Percentiles rank a stretch among this genome's conserved stretches.
Evolutionary conservation across 2,113 vertebrate genomes (phyloP).

Genomic region (Dolichallabes microphthalmus): DNA sequence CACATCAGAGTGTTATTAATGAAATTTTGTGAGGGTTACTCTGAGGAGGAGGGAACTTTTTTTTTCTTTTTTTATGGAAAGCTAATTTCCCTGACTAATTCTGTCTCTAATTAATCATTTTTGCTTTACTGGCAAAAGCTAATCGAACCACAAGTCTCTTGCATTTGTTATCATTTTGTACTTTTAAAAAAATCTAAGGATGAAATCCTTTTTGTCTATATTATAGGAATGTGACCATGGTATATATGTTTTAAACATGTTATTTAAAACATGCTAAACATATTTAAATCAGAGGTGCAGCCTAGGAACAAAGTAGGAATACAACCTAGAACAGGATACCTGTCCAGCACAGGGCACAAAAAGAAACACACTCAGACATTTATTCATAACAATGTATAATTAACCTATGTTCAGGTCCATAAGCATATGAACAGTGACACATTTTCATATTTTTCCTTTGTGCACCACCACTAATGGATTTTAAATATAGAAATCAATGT

Average conservation of each 20-base stretch:
- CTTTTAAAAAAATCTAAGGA: background rate
- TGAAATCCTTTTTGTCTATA: background rate
- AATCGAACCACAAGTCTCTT: background rate
- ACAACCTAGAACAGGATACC: background rate
- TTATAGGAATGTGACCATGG: background rate
- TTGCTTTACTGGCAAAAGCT: background rate
- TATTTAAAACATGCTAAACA: too few relatives aligned
- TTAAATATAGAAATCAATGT: too few relatives aligned
- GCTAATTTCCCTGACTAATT: conserved; percentile 15
- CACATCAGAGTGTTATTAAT: conserved; percentile 60
- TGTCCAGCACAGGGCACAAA: background rate
- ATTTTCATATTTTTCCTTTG: too few relatives aligned
- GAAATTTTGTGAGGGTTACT: conserved; percentile 51
- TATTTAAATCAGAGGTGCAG: background rate
- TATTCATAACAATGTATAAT: background rate
- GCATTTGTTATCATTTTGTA: background rate
- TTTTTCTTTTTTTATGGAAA: conserved; percentile 45
- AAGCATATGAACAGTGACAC: too few relatives aligned
- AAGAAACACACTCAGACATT: background rate
- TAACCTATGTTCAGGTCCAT: background rate
- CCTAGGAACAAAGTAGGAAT: background rate
- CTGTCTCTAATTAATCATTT: background rate
- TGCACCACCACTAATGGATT: too few relatives aligned
- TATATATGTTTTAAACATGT: background rate
- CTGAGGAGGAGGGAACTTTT: conserved; percentile 45